These are phyloP conservation scores for Troglohyphantes excavatus DNA, from an alignment of 2,888 invertebrate genomes.

Conservation along the genomic window DNA sequence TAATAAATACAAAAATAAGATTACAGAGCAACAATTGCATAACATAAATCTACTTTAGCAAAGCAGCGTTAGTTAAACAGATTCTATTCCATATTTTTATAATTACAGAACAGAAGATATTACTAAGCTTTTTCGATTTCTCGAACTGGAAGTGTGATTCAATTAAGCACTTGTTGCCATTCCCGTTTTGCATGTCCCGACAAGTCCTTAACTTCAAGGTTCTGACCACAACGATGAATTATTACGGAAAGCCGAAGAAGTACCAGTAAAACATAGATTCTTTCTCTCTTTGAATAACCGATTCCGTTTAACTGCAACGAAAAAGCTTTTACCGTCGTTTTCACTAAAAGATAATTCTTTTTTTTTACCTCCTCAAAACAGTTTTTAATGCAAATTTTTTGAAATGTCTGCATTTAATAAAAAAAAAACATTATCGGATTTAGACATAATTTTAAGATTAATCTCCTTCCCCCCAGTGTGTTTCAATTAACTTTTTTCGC, in stretches of 20 bases:
- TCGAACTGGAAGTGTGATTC: constrained; percentile 33
- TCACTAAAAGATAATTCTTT: constrained; percentile 54
- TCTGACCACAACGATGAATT: constrained; percentile 67
- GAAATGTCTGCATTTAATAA: constrained; percentile 79
- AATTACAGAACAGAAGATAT: background rate
- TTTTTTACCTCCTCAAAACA: constrained; percentile 60
- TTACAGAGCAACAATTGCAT: too few relatives aligned
- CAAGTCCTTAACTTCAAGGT: constrained; percentile 53
- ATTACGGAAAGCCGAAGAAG: constrained; percentile 1
- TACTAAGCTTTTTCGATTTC: background rate
- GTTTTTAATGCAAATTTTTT: constrained; percentile 78
- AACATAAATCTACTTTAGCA: too few relatives aligned
- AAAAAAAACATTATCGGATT: constrained; percentile 77
- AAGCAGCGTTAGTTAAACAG: too few relatives aligned
- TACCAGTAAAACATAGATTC: too few relatives aligned
- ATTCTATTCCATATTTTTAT: background rate
- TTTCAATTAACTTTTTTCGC: constrained; percentile 77
- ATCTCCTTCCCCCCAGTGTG: constrained; percentile 75
- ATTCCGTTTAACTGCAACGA: constrained; percentile 56
- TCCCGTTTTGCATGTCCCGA: constrained; percentile 30
- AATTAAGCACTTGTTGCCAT: constrained; percentile 48
- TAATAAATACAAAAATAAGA: too few relatives aligned
- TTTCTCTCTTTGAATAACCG: constrained; percentile 48
- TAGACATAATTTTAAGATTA: constrained; percentile 78
- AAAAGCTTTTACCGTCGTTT: constrained; percentile 76